Evolutionary conservation across 2,888 invertebrate species (phyloP).

Genomic region (Caenorhabditis sp.): DNA sequence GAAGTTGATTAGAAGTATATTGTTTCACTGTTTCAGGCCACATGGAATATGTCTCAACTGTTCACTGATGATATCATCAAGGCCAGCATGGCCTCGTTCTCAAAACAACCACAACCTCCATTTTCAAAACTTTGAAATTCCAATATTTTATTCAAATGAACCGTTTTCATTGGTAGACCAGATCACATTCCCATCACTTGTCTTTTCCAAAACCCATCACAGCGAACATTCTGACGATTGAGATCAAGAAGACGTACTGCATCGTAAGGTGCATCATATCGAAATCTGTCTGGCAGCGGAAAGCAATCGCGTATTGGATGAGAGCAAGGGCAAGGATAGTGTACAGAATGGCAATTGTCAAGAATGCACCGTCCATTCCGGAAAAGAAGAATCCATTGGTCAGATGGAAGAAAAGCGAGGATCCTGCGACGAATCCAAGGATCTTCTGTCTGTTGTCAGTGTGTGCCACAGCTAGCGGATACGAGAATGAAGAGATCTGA

Average conservation of each 20-base stretch:
- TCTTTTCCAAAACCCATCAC: slow-evolving; percentile 39
- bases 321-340: slow-evolving; percentile 39
- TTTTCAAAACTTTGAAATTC: slow-evolving; percentile 65
- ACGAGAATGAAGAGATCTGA: slow-evolving; percentile 47
- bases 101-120: slow-evolving; percentile 59
- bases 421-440: slow-evolving; percentile 25
- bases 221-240: slow-evolving; percentile 49
- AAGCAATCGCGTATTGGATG: slow-evolving; percentile 49
- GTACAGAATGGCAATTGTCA: slow-evolving; percentile 37
- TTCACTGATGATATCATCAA: slow-evolving; percentile 92
- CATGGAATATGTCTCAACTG: slow-evolving; percentile 90
- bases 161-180: neutral
- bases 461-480: slow-evolving; percentile 25
- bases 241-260: slow-evolving; percentile 54
- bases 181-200: neutral
- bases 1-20: neutral
- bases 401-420: slow-evolving; percentile 27
- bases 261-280: slow-evolving; percentile 48
- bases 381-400: slow-evolving; percentile 7
- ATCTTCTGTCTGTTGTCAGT: slow-evolving; percentile 37
- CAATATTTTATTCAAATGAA: neutral
- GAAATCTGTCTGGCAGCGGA: slow-evolving; percentile 32
- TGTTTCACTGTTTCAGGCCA: slow-evolving; percentile 86
- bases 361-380: slow-evolving; percentile 24
- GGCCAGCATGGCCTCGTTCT: slow-evolving; percentile 88